Conservation (phyloP, 2,888 invertebrate genomes). For the Ellobium chinense region DNA sequence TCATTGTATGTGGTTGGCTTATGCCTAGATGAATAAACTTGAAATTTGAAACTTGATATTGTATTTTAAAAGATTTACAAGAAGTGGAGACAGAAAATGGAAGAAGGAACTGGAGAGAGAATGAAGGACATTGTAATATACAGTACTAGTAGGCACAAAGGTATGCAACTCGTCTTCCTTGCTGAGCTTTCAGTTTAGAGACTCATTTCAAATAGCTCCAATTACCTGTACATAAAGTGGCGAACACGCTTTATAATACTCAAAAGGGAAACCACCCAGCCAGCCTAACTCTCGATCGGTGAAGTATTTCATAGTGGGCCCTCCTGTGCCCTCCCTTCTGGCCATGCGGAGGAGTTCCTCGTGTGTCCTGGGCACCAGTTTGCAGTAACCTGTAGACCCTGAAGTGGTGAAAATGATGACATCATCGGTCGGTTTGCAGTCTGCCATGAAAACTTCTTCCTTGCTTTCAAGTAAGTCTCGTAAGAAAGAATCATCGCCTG, state of each 20-base stretch:
- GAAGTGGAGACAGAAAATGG: too few relatives aligned
- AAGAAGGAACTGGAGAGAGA: too few relatives aligned
- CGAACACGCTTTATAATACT: not conserved
- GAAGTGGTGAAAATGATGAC: conserved; percentile 24
- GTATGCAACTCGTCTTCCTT: too few relatives aligned
- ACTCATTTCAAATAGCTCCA: too few relatives aligned
- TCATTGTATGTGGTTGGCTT: too few relatives aligned
- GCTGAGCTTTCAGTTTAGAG: too few relatives aligned
- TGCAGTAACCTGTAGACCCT: conserved; percentile 24
- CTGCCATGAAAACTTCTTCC: not conserved
- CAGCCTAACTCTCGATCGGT: conserved; percentile 28
- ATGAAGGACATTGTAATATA: too few relatives aligned
- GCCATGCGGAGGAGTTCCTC: conserved; percentile 2
- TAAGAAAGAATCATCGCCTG: not conserved
- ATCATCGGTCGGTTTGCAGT: not conserved
- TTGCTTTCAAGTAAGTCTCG: not conserved
- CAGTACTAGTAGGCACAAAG: too few relatives aligned
- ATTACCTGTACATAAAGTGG: conserved; percentile 20
- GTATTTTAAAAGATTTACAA: too few relatives aligned
- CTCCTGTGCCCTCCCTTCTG: not conserved
- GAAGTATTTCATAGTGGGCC: not conserved
- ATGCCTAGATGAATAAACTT: too few relatives aligned
- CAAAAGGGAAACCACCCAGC: conserved; percentile 40
- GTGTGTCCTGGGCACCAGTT: conserved; percentile 30
- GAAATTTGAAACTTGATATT: too few relatives aligned